Conservation (phyloP, 2,797 vertebrate genomes). For the Pseudomugil gertrudae region DNA sequence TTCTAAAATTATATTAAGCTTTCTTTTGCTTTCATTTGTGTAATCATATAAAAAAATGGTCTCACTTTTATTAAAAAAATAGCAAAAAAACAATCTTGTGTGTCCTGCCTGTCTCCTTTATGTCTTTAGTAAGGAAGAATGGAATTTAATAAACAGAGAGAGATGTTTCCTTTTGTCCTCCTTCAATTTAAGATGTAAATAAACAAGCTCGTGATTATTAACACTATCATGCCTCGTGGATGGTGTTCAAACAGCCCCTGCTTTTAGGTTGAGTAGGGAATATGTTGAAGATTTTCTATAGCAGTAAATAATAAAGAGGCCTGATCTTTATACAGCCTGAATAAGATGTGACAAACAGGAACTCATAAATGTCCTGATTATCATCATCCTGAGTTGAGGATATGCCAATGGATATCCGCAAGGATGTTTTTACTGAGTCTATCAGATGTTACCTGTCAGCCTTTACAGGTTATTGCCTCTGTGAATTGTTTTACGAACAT, state of each 20-base stretch:
- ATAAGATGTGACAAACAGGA: conserved; percentile 48
- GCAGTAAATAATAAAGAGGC: conserved; percentile 54
- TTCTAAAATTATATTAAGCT: too few species aligned
- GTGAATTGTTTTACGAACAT: conserved; percentile 42
- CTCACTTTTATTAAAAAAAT: conserved; percentile 21
- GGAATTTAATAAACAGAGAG: conserved; percentile 28
- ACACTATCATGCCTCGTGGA: conserved; percentile 26
- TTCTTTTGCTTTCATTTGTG: conserved; percentile 35
- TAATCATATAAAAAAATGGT: conserved; percentile 49
- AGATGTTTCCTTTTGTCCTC: conserved; percentile 20
- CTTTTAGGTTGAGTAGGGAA: conserved; percentile 37
- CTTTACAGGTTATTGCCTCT: conserved; percentile 58
- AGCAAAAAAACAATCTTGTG: conserved; percentile 62
- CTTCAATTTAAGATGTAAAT: conserved; percentile 42
- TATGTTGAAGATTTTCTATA: conserved; percentile 33
- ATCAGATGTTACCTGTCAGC: conserved; percentile 47
- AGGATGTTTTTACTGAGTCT: conserved; percentile 59
- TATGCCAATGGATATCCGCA: conserved; percentile 65
- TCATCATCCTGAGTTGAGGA: conserved; percentile 62
- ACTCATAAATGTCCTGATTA: conserved; percentile 67
- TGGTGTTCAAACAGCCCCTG: conserved; percentile 37
- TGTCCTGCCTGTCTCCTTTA: conserved; percentile 31
- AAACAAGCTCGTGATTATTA: conserved; percentile 44
- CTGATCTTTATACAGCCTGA: conserved; percentile 61
- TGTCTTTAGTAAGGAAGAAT: conserved; percentile 35